Base-by-base conservation (phyloP, 2,888 invertebrate genomes). In the Caenorhabditis becei region DNA sequence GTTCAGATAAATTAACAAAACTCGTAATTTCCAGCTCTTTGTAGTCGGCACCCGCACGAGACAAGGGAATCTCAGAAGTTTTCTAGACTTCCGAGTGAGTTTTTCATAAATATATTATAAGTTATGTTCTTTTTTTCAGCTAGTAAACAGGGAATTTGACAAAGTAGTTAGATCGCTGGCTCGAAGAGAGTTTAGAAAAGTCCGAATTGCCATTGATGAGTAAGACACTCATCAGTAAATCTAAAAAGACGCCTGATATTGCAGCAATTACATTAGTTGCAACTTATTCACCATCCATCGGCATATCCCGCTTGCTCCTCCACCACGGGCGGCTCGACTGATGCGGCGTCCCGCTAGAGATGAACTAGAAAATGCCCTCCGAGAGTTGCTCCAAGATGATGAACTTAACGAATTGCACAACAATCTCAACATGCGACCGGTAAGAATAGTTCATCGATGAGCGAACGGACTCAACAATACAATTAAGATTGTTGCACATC, bases 1-100 rank as follows among this genome's bases (percentile, higher is more conserved):
- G 16, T 11, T 32, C n/a, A n/a, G n/a, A 54, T 20, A 24, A 20
- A 24, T 26, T 2, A 1, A 32, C 8, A 37, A 54, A 54, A 20
- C 24, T 3, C 18, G 2, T n/a, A 49, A 18, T 62, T 72, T 65
- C 14, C 49, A 72, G 72, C 16, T 72, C 1, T 72, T 35, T 47
- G 32, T 32, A 0, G 23, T 56, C 20, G 56, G 56, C 1, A 47
- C 54, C 1, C 53, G 63, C 16, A 24, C 72, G 2, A 10, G 65
- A 8, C 63, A 72, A 65, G 72, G 72, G 23, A 63, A 72, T 26
- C 18, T 72, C 14, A 20, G 32, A 11, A 41, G 56, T 8, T 65
- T 63, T 37, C 7, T 72, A 1, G 49, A 58, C 14, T 24, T 58
- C 10, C 53, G 72, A 23, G 72, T 72, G 1, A 63, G 54, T 23